A percentile compares a stretch with the other conserved stretches of the same genome.
These are phyloP conservation scores for Tupaia chinensis DNA, from an alignment of 2,113 vertebrate genomes.

Conservation along the genomic window DNA sequence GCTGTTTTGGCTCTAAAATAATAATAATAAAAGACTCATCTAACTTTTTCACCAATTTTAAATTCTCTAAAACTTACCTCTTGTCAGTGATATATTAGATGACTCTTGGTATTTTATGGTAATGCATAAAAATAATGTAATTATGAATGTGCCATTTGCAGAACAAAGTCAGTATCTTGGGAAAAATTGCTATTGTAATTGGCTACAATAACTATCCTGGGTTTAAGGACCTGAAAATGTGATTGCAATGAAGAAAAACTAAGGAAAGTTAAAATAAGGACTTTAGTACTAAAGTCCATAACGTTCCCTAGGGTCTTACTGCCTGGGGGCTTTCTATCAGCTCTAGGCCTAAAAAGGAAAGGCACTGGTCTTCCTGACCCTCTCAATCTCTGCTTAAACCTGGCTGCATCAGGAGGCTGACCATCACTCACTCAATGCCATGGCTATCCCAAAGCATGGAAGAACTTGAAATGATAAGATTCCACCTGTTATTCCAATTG, in stretches of 20 bases:
- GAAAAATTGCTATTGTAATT: constrained; percentile 70
- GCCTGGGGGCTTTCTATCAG: neutral
- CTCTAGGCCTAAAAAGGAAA: neutral
- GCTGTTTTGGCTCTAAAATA: constrained; percentile 50
- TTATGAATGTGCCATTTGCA: constrained; percentile 72
- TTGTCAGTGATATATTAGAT: constrained; percentile 66
- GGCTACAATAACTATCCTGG: constrained; percentile 61
- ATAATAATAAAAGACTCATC: constrained; percentile 41
- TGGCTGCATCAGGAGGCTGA: neutral
- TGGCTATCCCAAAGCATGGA: neutral
- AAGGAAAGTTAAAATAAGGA: constrained; percentile 60
- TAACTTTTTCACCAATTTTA: constrained; percentile 69
- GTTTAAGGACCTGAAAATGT: constrained; percentile 63
- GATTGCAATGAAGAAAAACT: constrained; percentile 46
- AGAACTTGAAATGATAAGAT: neutral
- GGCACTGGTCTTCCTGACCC: neutral
- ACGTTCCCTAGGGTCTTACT: neutral
- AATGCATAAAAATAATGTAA: constrained; percentile 74
- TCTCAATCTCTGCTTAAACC: constrained; percentile 4
- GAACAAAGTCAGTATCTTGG: constrained; percentile 70
- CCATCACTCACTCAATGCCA: neutral
- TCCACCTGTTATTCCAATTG: neutral
- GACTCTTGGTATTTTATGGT: constrained; percentile 66
- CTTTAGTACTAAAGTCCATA: neutral
- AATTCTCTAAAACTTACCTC: constrained; percentile 58